A percentile compares a stretch with the other conserved stretches of the same genome.
Evolutionary conservation across 2,113 vertebrate species (phyloP).

Genomic region (Stomatorhinus ivindoensis): DNA sequence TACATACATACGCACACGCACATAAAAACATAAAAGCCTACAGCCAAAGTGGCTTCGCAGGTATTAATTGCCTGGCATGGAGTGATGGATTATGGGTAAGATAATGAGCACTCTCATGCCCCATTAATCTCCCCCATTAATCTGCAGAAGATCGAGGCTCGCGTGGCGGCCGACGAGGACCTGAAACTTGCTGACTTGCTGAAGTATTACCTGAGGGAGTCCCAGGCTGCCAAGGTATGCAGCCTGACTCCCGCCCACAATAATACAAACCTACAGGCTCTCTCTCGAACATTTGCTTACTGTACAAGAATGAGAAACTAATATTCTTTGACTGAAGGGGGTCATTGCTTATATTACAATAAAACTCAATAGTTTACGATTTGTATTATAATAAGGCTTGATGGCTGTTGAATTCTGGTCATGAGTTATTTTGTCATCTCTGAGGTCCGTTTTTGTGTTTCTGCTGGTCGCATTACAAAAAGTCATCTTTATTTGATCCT

Average conservation of each 20-base stretch:
- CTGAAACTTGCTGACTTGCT: conserved; percentile 94
- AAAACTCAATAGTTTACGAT: background rate
- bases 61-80: background rate
- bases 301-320: background rate
- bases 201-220: conserved; percentile 95
- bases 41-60: background rate
- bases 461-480: background rate
- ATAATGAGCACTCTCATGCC: background rate
- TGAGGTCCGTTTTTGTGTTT: background rate
- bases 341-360: background rate
- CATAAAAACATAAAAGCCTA: background rate
- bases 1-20: no score
- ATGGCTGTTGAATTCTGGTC: background rate
- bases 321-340: background rate
- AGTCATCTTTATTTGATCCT: background rate
- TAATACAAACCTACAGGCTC: background rate
- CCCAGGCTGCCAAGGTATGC: conserved; percentile 91
- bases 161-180: conserved; percentile 93
- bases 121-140: background rate
- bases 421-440: background rate
- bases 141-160: conserved; percentile 88
- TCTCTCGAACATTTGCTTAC: background rate
- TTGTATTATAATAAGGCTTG: background rate
- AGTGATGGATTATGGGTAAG: background rate
- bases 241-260: background rate